Evolutionary conservation across 92 coral and sea anemone genomes (phyloP), one percentile per base, ranked within the genome.

Genomic region (Meandrina meandrites): DNA sequence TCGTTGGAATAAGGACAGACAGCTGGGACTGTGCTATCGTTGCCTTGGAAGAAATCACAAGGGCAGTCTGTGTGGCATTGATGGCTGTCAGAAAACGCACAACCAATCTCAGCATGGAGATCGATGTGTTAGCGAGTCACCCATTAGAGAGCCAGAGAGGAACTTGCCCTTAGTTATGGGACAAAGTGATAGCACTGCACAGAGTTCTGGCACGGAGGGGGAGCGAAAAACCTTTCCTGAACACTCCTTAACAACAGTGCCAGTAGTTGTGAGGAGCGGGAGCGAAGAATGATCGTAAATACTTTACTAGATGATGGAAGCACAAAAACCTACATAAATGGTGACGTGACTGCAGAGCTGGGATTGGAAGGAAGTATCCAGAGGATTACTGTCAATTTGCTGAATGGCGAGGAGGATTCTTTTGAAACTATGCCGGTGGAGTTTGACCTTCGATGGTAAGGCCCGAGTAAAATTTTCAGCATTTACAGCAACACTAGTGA

Each of bases 391-490:
- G 89, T 88, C 8, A 87, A 78, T 72, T 91, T 87, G 11, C 64
- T 91, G 27, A 91, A 90, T 85, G 94, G 92, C n/a, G 86, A 82
- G 53, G 92, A 85, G 30, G 89, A 86, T 64, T 84, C 87, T 4
- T 93, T 88, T 86, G 82, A 76, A 72, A 93, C 96, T 58, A 89
- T 88, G 89, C 90, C 93, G 9, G 91, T 88, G 48, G 87, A 90
- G 79, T 68, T 93, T 47, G 90, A 82, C 81, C 70, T 82, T 34
- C 40, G 73, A 90, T 75, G 90, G 90, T 42, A 81, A 47, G 71
- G 53, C 84, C 18, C 81, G 67, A 50, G 72, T 50, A 21, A 78
- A 79, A 62, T 36, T 81, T 40, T 76, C 82, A 28, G 90, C 88
- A 51, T 86, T 90, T 70, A 90, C 90, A 47, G 73, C 73, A 67